Evolutionary conservation across 2,888 invertebrate genomes (phyloP).

Genomic region (Oligia strigilis): DNA sequence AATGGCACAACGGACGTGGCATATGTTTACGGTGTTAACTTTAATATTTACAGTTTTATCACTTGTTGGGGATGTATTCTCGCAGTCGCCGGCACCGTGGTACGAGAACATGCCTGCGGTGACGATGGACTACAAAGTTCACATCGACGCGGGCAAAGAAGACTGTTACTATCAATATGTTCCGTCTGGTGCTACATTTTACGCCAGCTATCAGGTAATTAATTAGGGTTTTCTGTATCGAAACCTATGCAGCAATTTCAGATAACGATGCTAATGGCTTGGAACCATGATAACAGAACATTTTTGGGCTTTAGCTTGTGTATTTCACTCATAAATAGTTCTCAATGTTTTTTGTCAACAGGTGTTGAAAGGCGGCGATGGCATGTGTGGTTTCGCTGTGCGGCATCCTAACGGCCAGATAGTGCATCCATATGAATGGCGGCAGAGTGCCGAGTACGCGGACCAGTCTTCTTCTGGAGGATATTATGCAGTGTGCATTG

Average conservation of each 20-base stretch:
- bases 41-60: conserved; percentile 89
- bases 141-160: conserved; percentile 97
- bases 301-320: not conserved
- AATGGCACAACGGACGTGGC: conserved; percentile 90
- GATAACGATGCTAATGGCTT: conserved; percentile 16
- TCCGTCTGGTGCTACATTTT: conserved; percentile 97
- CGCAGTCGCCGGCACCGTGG: conserved; percentile 93
- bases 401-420: conserved; percentile 95
- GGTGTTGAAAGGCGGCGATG: conserved; percentile 98
- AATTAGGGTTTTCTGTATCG: conserved; percentile 50
- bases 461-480: conserved; percentile 95
- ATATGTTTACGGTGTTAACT: conserved; percentile 85
- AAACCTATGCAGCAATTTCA: conserved; percentile 24
- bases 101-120: conserved; percentile 97
- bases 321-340: conserved; percentile 44
- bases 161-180: conserved; percentile 99
- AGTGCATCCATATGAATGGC: conserved; percentile 97
- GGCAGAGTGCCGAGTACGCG: conserved; percentile 96
- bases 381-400: conserved; percentile 98
- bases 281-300: not conserved
- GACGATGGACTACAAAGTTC: conserved; percentile 98
- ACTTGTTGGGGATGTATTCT: conserved; percentile 86
- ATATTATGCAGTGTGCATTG: conserved; percentile 97
- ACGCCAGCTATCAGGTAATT: conserved; percentile 97
- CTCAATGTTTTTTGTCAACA: conserved; percentile 75